A percentile compares a stretch with the other conserved stretches of the same genome.
Evolutionary conservation across 2,888 invertebrate species (phyloP).

Genomic region (Epsilonema sp.): DNA sequence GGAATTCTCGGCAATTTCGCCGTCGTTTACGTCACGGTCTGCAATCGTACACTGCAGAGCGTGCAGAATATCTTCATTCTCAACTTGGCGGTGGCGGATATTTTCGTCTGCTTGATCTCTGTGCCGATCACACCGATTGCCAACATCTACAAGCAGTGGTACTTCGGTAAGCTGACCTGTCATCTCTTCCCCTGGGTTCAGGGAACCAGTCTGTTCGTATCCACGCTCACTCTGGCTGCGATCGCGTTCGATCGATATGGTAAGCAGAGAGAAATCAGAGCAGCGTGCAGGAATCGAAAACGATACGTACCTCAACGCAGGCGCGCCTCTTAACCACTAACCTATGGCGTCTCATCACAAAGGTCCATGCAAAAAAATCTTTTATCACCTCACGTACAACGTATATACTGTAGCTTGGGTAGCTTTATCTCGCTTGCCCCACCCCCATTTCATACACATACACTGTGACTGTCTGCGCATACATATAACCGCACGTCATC

Average conservation of each 20-base stretch:
- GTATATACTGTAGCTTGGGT: no score
- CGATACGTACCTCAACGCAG: no score
- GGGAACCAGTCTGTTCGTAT: slow-evolving; percentile 87
- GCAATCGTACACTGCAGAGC: slow-evolving; percentile 15
- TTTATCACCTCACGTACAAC: no score
- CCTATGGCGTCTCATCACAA: no score
- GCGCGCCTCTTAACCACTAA: no score
- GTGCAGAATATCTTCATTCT: slow-evolving; percentile 67
- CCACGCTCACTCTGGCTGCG: slow-evolving; percentile 79
- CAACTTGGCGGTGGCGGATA: slow-evolving; percentile 79
- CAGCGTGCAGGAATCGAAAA: no score
- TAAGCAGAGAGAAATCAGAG: no score
- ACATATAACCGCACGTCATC: no score
- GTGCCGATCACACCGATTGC: slow-evolving; percentile 90
- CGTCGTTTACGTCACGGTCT: slow-evolving; percentile 18
- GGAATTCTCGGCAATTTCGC: slow-evolving; percentile 23
- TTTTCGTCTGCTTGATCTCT: slow-evolving; percentile 69
- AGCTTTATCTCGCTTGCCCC: no score
- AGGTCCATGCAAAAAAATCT: no score
- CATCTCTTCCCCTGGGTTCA: slow-evolving; percentile 79
- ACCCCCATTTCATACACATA: no score
- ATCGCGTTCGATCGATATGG: slow-evolving; percentile 84
- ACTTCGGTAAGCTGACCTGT: slow-evolving; percentile 70
- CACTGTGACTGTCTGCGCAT: no score
- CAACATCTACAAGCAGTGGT: slow-evolving; percentile 71